Evolutionary conservation across 1,140 invertebrate genomes (phyloP).

Genomic region (Dysdera silvatica): DNA sequence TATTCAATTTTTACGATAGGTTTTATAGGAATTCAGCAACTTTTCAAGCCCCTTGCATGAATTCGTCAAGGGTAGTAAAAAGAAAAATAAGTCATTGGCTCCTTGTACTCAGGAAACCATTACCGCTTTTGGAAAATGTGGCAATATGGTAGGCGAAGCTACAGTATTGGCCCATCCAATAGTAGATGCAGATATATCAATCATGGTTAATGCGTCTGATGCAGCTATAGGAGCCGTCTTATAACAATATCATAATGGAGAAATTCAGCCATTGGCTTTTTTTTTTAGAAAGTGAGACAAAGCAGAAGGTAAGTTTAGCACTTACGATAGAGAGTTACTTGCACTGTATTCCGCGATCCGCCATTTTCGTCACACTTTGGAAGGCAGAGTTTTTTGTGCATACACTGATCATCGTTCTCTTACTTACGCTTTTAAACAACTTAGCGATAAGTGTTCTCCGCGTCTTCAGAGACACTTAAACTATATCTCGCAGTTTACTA

Average conservation of each 20-base stretch:
- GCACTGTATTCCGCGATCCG: constrained; percentile 34
- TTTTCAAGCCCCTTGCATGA: background rate
- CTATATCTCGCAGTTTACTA: constrained; percentile 42
- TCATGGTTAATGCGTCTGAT: constrained; percentile 26
- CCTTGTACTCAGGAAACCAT: constrained; percentile 28
- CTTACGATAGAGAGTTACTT: constrained; percentile 36
- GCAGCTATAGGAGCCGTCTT: constrained; percentile 25
- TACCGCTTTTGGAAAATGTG: constrained; percentile 41
- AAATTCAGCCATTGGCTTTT: constrained; percentile 28
- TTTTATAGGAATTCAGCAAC: constrained; percentile 10
- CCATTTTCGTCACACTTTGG: constrained; percentile 37
- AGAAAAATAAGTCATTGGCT: background rate
- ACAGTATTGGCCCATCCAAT: constrained; percentile 19
- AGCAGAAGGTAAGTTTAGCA: constrained; percentile 22
- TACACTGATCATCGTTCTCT: constrained; percentile 39
- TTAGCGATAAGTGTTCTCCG: constrained; percentile 28
- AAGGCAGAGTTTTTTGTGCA: constrained; percentile 36
- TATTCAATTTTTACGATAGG: constrained; percentile 43
- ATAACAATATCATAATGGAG: constrained; percentile 5
- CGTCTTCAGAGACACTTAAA: constrained; percentile 38
- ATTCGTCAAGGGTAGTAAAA: background rate
- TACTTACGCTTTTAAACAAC: constrained; percentile 30
- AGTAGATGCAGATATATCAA: constrained; percentile 1
- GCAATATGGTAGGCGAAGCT: constrained; percentile 37
- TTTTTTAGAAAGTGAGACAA: constrained; percentile 23